Conservation (phyloP, 2,888 invertebrate species). For the Drosophila kuntzei region DNA sequence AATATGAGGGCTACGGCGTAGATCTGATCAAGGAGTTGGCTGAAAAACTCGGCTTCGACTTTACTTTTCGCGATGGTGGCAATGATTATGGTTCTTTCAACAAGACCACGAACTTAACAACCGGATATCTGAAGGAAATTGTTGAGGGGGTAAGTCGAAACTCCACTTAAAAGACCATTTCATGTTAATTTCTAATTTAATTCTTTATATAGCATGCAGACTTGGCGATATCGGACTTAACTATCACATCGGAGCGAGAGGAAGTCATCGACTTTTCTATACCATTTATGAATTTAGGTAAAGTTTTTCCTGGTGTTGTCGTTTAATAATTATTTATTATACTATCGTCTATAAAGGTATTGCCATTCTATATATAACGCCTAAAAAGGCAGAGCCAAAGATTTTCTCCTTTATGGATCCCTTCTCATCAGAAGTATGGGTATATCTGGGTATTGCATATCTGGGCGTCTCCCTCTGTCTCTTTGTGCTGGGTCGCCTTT, state of each 20-base stretch:
- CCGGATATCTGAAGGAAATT: constrained; percentile 94
- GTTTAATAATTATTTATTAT: background rate
- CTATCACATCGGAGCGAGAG: constrained; percentile 94
- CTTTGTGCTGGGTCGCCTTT: constrained; percentile 92
- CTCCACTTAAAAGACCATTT: background rate
- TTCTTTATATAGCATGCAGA: constrained; percentile 88
- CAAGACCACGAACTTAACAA: constrained; percentile 89
- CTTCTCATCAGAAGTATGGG: constrained; percentile 94
- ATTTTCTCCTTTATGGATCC: constrained; percentile 97
- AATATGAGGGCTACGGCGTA: constrained; percentile 94
- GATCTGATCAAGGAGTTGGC: constrained; percentile 94
- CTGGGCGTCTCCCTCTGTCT: constrained; percentile 87
- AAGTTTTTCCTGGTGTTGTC: background rate
- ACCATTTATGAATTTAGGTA: constrained; percentile 96
- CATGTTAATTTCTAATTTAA: background rate
- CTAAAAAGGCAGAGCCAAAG: constrained; percentile 92
- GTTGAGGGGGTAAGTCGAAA: constrained; percentile 87
- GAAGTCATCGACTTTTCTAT: constrained; percentile 96
- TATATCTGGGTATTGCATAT: constrained; percentile 88
- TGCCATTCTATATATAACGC: constrained; percentile 94
- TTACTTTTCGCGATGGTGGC: constrained; percentile 91
- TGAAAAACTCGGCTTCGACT: constrained; percentile 92
- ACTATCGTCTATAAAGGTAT: constrained; percentile 88
- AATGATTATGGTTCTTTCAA: constrained; percentile 91
- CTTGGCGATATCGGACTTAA: constrained; percentile 96